phyloP scores from a whole-genome alignment of 2,888 invertebrate species.

The Caenorhabditis doughertyi region DNA sequence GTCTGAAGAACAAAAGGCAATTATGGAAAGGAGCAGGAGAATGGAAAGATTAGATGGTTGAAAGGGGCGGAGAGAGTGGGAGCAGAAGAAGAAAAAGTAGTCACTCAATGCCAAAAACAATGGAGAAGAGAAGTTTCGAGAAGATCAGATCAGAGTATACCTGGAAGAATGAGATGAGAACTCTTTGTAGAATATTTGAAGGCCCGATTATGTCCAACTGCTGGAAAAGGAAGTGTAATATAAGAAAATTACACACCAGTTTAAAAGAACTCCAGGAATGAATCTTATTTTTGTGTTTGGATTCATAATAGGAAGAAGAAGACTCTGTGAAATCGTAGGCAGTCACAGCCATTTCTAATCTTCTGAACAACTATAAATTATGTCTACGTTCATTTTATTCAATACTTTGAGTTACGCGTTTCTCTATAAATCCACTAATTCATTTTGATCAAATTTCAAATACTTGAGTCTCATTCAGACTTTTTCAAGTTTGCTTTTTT shows the following conservation, averaged over 20 bases:
- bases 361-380: not conserved
- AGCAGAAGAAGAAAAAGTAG: conserved; percentile 19
- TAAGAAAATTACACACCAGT: too few relatives aligned
- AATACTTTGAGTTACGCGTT: not conserved
- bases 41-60: conserved; percentile 26
- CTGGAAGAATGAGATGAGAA: conserved; percentile 1
- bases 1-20: conserved; percentile 59
- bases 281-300: too few relatives aligned
- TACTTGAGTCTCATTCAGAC: not conserved
- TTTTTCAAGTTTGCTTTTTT: not conserved
- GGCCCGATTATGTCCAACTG: too few relatives aligned
- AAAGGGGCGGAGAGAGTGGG: conserved; percentile 1
- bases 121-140: conserved; percentile 22
- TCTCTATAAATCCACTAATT: not conserved
- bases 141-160: not conserved
- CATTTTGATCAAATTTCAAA: conserved; percentile 11
- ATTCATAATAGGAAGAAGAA: too few relatives aligned
- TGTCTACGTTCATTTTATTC: not conserved
- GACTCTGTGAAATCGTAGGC: too few relatives aligned
- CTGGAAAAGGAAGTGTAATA: too few relatives aligned
- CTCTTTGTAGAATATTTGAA: not conserved
- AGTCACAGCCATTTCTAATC: too few relatives aligned
- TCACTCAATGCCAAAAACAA: conserved; percentile 48
- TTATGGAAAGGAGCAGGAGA: conserved; percentile 41
- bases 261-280: too few relatives aligned